Evolutionary conservation across 1,140 invertebrate species (phyloP).

Genomic region (Portunus trituberculatus): DNA sequence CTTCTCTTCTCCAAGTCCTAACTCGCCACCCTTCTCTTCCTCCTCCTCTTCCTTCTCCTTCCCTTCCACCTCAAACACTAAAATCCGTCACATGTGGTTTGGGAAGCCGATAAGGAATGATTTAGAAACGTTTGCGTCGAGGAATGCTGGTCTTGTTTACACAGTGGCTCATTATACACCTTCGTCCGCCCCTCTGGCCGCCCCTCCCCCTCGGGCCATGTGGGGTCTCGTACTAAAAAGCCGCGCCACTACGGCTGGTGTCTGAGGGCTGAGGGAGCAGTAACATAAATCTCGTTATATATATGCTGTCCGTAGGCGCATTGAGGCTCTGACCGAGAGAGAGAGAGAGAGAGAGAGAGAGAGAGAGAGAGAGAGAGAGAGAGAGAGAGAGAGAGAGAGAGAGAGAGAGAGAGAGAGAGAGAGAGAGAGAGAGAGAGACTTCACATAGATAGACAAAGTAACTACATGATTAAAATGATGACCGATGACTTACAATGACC

Average conservation of each 20-base stretch:
- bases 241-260: not conserved
- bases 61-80: not conserved
- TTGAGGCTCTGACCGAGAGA: slow-evolving; percentile 42
- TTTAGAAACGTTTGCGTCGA: slow-evolving; percentile 43
- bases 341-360: too few relatives aligned
- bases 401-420: too few relatives aligned
- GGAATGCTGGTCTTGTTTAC: slow-evolving; percentile 21
- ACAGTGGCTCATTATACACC: slow-evolving; percentile 51
- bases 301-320: slow-evolving; percentile 6
- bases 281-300: slow-evolving; percentile 60
- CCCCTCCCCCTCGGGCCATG: not conserved
- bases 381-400: too few relatives aligned
- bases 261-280: not conserved
- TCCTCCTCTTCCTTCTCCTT: not conserved
- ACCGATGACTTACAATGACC: not conserved
- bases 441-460: not conserved
- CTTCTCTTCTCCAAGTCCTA: too few relatives aligned
- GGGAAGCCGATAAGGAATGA: slow-evolving; percentile 49
- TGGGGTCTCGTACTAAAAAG: not conserved
- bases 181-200: not conserved
- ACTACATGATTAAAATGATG: not conserved
- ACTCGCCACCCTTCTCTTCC: too few relatives aligned
- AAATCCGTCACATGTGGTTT: not conserved
- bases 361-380: too few relatives aligned
- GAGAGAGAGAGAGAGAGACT: too few relatives aligned